Evolutionary conservation across 2,888 invertebrate genomes (phyloP), one percentile per base, ranked within the genome.

Genomic region (Unio pictorum): DNA sequence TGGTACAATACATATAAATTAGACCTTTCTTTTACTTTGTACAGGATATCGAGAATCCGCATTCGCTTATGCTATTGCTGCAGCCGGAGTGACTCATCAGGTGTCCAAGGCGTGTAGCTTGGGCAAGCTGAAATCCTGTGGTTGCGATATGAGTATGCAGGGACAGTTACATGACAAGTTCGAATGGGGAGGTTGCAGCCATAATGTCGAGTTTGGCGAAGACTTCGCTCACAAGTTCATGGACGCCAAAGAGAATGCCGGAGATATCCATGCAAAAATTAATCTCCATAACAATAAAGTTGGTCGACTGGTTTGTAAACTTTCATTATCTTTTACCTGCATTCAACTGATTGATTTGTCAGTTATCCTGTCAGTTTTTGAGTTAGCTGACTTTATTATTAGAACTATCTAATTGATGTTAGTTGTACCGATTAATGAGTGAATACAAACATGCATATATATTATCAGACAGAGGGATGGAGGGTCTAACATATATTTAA

Each of bases 21-120:
- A 45, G 0, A 45, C 45, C 11, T 15, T 15, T 30, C 8, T 6
- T 30, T 28, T 59, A 4, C 34, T 26, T 5, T 54, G 92, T 92
- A 1, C 92, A 98, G 98, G 97, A 86, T 98, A 96, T 90, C 94
- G 96, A 81, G 98, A 98, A 91, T 97, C 98, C 45, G 96, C 98
- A 65, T 98, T 98, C 91, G 95, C 98, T 87, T 97, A 98, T 91
- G 97, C 98, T 67, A 95, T 98, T 84, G 97, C 96, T 66, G 96
- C 96, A 88, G 98, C 98, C 0, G 97, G 96, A 0, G 97, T 98
- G 82, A 95, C 96, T 75, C 96, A 98, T 90, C 95, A 97, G 58
- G 95, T 98, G 75, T 95, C 97, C 0, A 93, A 97, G 78, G 96
- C 97, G 63, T 98, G 98, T 92, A 93, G 96, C 68, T 96, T 97